Evolutionary conservation across 2,797 vertebrate genomes (phyloP), one percentile per base, ranked within the genome.

Genomic region (Petrocephalus sullivani): DNA sequence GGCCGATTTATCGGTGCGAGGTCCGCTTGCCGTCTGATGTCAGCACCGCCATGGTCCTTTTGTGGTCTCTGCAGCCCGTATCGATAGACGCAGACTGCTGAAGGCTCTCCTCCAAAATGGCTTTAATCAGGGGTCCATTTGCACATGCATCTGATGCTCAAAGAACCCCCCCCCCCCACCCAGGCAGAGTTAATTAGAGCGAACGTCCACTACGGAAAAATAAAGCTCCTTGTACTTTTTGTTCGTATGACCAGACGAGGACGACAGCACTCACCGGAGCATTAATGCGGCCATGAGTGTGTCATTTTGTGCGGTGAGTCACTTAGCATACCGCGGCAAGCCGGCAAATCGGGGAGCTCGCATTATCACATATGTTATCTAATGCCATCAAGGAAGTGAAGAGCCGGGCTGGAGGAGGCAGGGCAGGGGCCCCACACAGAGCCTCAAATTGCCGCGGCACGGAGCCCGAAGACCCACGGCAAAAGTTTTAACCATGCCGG

Each of bases 321-420:
- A 90, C 90, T 92, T 89, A 89, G 90, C 89, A 91, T 91, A 90
- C 83, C 49, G 87, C 87, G 90, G 90, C 87, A 87, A 21, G 61
- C 81, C 54, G 71, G 86, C 61, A 64, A 87, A 46, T 78, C 71
- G 41, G 86, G 21, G 53, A n/a, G 85, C 88, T 53, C 19, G 41
- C 85, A 87, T 89, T 90, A 90, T 88, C 88, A 90, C 85, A 86
- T 88, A 88, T 86, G 87, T 87, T 87, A 90, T 88, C 87, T 90
- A 89, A 88, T 91, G 87, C 85, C 89, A 71, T 89, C 82, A 89
- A 90, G 83, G 60, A 89, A 85, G 28, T 85, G 85, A 88, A 88
- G 88, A 53, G 88, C 85, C 64, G 5, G 6, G 10, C 33, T 61
- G 85, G 86, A 61, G 81, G 37, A 54, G 75, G 85, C 5, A 46